phyloP scores from a whole-genome alignment of 2,888 invertebrate species.

The Leptura quadrifasciata region DNA sequence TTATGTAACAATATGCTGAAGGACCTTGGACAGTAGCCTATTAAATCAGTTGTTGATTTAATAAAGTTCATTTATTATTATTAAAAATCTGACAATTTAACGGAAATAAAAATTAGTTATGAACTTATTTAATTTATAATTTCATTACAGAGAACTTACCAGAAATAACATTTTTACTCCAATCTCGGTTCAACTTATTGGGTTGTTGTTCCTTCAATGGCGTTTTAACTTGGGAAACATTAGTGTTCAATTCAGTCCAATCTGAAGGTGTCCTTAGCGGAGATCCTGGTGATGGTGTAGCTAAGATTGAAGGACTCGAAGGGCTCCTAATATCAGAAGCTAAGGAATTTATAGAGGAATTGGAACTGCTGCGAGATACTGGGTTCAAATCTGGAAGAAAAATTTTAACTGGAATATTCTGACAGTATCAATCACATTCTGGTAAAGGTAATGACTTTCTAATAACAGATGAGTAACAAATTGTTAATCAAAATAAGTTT shows the following conservation, averaged over 20 bases:
- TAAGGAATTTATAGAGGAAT: conserved; percentile 78
- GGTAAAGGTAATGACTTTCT: no score
- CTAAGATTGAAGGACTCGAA: conserved; percentile 65
- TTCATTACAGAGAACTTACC: background rate
- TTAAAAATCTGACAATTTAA: no score
- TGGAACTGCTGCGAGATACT: conserved; percentile 81
- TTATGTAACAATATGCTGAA: no score
- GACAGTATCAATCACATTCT: no score
- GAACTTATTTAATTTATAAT: background rate
- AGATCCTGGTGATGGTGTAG: conserved; percentile 71
- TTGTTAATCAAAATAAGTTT: background rate
- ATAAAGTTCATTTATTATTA: no score
- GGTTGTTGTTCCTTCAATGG: conserved; percentile 74
- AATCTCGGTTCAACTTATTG: conserved; percentile 67
- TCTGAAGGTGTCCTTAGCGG: conserved; percentile 76
- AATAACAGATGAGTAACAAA: conserved; percentile 6
- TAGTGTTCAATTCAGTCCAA: conserved; percentile 74
- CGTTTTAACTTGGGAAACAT: conserved; percentile 73
- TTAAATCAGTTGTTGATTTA: background rate
- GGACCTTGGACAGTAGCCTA: no score
- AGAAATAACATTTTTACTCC: conserved; percentile 64
- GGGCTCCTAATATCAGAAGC: conserved; percentile 74
- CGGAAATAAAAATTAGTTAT: no score
- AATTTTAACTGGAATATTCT: no score
- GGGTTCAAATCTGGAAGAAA: conserved; percentile 66